Conservation (phyloP, 2,113 vertebrate species). For the Brachypteracias leptosomus region DNA sequence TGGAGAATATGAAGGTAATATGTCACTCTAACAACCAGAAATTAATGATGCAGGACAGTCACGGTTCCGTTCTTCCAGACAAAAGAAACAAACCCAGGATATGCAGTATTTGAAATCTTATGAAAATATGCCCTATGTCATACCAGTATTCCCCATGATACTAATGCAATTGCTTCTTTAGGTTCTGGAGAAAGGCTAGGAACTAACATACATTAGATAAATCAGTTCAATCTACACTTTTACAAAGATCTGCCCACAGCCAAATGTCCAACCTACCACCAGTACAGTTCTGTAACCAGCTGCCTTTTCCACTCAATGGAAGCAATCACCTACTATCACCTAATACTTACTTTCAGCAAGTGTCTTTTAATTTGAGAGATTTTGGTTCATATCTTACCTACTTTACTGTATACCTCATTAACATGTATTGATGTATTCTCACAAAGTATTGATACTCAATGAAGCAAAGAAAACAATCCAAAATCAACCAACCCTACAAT, state of each 20-base stretch:
- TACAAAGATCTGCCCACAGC: neutral
- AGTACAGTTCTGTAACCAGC: neutral
- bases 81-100: neutral
- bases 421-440: neutral
- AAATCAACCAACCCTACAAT: neutral
- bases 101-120: neutral
- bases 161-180: neutral
- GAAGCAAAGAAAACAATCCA: neutral
- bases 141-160: neutral
- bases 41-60: neutral
- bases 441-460: neutral
- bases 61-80: neutral
- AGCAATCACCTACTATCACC: neutral
- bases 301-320: neutral
- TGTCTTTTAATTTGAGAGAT: neutral
- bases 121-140: neutral
- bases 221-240: neutral
- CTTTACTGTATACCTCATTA: neutral
- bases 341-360: neutral
- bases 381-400: neutral
- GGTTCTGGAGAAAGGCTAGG: neutral
- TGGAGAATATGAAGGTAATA: neutral
- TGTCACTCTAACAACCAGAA: neutral
- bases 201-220: neutral
- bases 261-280: neutral